Evolutionary conservation across 2,113 vertebrate species (phyloP), one percentile per base, ranked within the genome.

Genomic region (Pachypanchax playfairii): DNA sequence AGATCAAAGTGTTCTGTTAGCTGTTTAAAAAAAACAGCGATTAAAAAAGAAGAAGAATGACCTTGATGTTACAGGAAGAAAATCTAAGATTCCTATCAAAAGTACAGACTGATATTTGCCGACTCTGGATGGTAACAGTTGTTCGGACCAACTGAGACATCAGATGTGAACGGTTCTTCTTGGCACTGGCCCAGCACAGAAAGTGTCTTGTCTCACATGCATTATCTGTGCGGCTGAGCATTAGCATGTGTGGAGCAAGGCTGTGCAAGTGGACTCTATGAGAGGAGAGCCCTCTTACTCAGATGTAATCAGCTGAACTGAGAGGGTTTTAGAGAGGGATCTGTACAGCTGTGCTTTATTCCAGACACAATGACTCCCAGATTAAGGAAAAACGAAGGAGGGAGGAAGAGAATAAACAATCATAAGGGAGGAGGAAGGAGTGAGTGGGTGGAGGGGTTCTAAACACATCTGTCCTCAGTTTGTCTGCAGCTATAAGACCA

Each of bases 261-360:
- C 46, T 69, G 64, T 78, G 59, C 58, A 67, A 81, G 83, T 74
- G 78, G 73, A 74, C 76, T 73, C 39, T 28, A 22, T 28, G 56
- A 67, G 67, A 60, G 24, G 46, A 71, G 64, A 79, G 73, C 66
- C 65, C 63, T 67, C 75, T 70, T 75, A 72, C 56, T 67, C 64
- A 73, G 70, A 65, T 85, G 76, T 83, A 89, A 88, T 90, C 84
- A 86, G 73, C 75, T 83, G 80, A 85, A 79, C 76, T 24, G 80
- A 89, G 77, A 46, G 73, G 80, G 80, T 86, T 88, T n/a, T 72
- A 86, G 77, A 82, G 65, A 70, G 61, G 76, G 77, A 88, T 88
- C 75, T 58, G 65, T 82, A 83, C 89, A 90, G 90, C 88, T 90
- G 90, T 79, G 88, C 85, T 91, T 89, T 89, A 88, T 89, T 86